Base-by-base conservation (phyloP, 2,113 vertebrate species). In the Callionymus lyra region DNA sequence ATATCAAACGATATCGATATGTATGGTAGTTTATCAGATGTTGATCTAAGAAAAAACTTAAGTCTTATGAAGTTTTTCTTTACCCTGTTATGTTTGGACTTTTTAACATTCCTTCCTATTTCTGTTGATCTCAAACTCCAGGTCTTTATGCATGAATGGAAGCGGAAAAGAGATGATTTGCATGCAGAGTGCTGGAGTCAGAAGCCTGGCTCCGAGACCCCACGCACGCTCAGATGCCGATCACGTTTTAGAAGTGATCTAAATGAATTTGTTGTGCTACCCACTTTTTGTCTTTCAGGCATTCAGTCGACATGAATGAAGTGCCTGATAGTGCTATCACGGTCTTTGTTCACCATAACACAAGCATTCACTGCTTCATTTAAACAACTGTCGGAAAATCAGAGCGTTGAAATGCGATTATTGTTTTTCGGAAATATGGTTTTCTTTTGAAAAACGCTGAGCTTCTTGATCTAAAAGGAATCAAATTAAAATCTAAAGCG, bases 241-340 rank as follows among this genome's bases (percentile, higher is more conserved):
- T 81, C 77, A 76, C 69, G 68, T 81, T 72, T 72, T 71, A 66
- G 57, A 46, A 59, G 48, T 51, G 73, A 73, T 76, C 52, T 47
- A 76, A 83, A 80, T 76, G 63, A 71, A 82, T 79, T 74, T 68
- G 79, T 68, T 69, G 69, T 80, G 76, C 80, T 80, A 71, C 75
- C 76, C 74, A 80, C 77, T 81, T 27, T 27, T 73, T 70, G 72
- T 81, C 76, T 81, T 72, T 73, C 56, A 60, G 55, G 65, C 62
- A 72, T 54, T 66, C 56, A 79, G 66, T 45, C 68, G n/a, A 75
- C 65, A 63, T 74, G 73, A 82, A 85, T 72, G 68, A 77, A 65
- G 59, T 44, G 71, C 70, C 72, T 79, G 66, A 81, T 69, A 74
- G 70, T 61, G 59, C 70, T 64, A 69, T 75, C 62, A 54, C 54